Evolutionary conservation across 1,140 invertebrate species (phyloP), one percentile per base, ranked within the genome.

Genomic region (Pseudomyrmex pallidus): DNA sequence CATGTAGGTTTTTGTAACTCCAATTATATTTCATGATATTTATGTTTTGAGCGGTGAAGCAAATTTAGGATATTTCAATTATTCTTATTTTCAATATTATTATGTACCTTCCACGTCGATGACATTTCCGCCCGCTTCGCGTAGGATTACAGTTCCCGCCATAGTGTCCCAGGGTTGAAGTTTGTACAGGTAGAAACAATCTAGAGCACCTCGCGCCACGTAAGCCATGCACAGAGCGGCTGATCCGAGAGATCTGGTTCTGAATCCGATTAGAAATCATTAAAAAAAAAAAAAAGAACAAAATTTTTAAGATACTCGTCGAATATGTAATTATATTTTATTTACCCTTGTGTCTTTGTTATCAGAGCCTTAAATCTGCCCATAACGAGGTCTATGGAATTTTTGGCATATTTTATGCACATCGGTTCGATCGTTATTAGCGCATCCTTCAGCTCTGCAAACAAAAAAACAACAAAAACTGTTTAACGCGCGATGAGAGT

Each of bases 81-180:
- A 52, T 15, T 64, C 12, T 5, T 54, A 48, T 20, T 54, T 20
- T 20, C 15, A 66, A n/a, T n/a, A 25, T 8, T 15, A 12, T 56
- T 5, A 15, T 17, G 15, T 90, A 96, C 96, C 96, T 90, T 95
- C 95, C 7, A 96, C 95, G 90, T 97, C 96, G 25, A 95, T 92
- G 7, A 97, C 92, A 73, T 92, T 90, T 12, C 97, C 97, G n/a
- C 97, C 97, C 61, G 97, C 97, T 94, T 98, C 97, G 77, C 92
- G 91, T 7, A 97, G 91, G 52, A 98, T 96, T 17, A 98, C 90
- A 52, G 94, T 94, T 17, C 95, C 97, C 25, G 96, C 96, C 35
- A 96, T 96, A 15, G 96, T 94, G 90, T 97, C 96, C 97, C 96
- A 97, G 8, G 95, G 91, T 64, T 96, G 94, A 13, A 97, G 90